Conservation (phyloP, 30 jellyfish, hydroid and myxozoan species). For the Clytia hemisphaerica region DNA sequence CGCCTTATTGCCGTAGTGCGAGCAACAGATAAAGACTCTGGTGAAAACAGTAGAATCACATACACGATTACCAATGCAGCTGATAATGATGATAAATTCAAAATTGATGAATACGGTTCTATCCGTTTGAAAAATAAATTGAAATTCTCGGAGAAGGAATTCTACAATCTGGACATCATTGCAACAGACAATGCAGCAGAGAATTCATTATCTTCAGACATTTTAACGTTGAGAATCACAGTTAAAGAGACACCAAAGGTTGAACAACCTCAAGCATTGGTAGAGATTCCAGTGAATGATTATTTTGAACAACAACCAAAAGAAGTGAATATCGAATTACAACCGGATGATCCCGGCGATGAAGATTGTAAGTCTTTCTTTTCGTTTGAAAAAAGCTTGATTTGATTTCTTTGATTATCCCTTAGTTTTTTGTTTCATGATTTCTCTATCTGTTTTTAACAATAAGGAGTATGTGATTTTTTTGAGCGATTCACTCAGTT, state of each 20-base stretch:
- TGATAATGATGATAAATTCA: background rate
- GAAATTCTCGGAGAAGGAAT: background rate
- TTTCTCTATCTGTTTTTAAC: no score
- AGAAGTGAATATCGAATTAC: conserved; percentile 17
- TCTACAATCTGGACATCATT: background rate
- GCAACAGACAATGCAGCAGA: conserved; percentile 25
- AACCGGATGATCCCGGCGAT: conserved; percentile 23
- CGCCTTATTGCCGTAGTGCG: background rate
- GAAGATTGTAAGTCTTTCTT: conserved; percentile 18
- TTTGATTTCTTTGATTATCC: no score
- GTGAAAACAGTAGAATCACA: background rate
- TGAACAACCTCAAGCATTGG: background rate
- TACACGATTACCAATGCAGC: conserved; percentile 21
- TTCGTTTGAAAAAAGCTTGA: no score
- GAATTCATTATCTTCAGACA: background rate
- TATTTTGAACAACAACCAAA: conserved; percentile 15
- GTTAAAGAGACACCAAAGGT: background rate
- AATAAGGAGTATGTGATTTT: no score
- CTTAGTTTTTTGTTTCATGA: no score
- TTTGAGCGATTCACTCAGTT: no score
- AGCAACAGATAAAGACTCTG: conserved; percentile 32
- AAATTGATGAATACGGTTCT: conserved; percentile 20
- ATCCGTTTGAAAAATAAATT: conserved; percentile 23
- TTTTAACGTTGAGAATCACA: conserved; percentile 13
- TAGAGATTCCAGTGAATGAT: background rate